Evolutionary conservation across 2,797 vertebrate species (phyloP).

Genomic region (Gambusia yucatana): DNA sequence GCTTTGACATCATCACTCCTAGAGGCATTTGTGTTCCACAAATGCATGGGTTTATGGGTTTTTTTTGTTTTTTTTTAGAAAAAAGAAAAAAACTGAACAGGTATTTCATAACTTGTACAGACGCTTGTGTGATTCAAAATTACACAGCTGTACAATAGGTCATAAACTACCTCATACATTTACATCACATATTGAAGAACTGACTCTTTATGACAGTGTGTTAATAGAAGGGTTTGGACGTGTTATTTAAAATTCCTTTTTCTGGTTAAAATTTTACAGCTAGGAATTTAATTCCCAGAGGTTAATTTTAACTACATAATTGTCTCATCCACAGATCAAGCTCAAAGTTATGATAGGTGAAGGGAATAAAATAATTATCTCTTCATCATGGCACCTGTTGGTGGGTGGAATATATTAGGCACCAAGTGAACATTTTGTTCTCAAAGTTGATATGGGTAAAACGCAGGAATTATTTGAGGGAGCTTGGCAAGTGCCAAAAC

Average conservation of each 20-base stretch:
- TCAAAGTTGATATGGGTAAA: not conserved
- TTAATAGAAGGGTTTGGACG: not conserved
- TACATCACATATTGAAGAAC: not conserved
- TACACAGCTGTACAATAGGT: not conserved
- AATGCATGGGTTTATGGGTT: conserved; percentile 4
- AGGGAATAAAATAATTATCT: not conserved
- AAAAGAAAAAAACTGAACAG: not conserved
- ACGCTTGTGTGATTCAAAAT: conserved; percentile 1
- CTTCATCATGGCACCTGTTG: not conserved
- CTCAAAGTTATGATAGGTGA: not conserved
- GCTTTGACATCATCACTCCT: conserved; percentile 26
- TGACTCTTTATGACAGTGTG: not conserved
- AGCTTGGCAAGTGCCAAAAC: not conserved
- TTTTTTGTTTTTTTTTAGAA: not conserved
- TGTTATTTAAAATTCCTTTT: not conserved
- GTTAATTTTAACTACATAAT: not conserved
- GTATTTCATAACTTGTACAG: conserved; percentile 9
- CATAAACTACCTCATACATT: not conserved
- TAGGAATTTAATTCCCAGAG: not conserved
- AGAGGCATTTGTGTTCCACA: conserved; percentile 9
- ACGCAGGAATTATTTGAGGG: not conserved
- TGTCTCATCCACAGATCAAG: not conserved
- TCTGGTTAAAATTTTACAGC: not conserved
- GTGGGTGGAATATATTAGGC: not conserved
- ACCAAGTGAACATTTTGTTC: not conserved